Evolutionary conservation across 2,113 vertebrate species (phyloP).

Genomic region (Elachura formosa): DNA sequence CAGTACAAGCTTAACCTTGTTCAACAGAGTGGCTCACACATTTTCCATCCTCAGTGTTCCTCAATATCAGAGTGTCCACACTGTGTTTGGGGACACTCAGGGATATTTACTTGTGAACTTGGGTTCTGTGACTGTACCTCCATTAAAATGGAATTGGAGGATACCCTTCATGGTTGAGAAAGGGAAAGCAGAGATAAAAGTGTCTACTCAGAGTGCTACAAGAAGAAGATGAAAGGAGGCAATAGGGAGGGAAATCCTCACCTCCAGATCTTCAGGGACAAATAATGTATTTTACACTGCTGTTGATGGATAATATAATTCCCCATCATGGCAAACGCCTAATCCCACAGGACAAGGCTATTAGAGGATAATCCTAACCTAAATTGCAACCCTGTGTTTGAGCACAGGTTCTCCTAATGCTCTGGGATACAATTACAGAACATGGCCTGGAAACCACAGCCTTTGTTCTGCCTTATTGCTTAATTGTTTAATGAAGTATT

Average conservation of each 20-base stretch:
- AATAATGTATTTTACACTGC: background rate
- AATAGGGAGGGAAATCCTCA: background rate
- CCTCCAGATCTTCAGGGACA: background rate
- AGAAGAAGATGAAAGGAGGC: background rate
- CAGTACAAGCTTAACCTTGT: background rate
- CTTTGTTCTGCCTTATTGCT: constrained; percentile 62
- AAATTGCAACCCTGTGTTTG: background rate
- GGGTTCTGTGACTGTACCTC: background rate
- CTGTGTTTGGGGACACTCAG: background rate
- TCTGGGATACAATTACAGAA: constrained; percentile 43
- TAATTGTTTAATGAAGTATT: constrained; percentile 68
- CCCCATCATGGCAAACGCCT: background rate
- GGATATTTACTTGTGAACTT: background rate
- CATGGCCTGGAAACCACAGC: constrained; percentile 47
- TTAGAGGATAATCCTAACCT: constrained; percentile 48
- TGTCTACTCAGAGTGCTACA: background rate
- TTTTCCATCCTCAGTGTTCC: background rate
- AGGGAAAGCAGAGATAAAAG: background rate
- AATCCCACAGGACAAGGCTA: constrained; percentile 11
- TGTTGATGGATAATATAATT: background rate
- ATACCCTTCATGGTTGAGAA: background rate
- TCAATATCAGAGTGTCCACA: background rate
- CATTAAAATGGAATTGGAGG: background rate
- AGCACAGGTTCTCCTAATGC: constrained; percentile 16
- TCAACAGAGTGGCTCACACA: background rate